Base-by-base conservation (phyloP, 2,113 vertebrate species). In the Anas platyrhynchos region DNA sequence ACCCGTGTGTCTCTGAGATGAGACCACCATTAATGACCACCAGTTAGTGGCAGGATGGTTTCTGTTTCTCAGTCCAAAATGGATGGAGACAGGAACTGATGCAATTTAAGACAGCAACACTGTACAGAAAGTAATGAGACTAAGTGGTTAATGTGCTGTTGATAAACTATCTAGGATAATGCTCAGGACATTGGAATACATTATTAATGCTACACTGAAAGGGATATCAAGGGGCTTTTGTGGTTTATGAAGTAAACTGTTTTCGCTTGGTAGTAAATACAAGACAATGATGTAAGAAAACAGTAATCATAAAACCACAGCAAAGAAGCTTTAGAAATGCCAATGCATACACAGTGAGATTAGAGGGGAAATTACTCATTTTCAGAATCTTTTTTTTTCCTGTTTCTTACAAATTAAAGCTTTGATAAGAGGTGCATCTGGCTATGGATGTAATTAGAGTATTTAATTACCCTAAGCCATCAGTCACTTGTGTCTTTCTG, bases 191-290 rank as follows among this genome's bases (percentile, higher is more conserved):
- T 83, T 46, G 55, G 50, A 72, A 93, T 97, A n/a, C 83, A 95
- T 97, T 97, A 94, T 96, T 97, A 89, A 97, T 97, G 92, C 36
- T 72, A 8, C 44, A 21, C 48, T 84, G 90, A 92, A 78, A 94
- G 72, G 89, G 54, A 91, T 96, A 95, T 52, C 79, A 73, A 94
- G 90, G 80, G 91, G 62, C 68, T 97, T 91, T 95, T 97, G 97
- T 94, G 97, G 95, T 95, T 95, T 96, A 79, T 92, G 96, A 94
- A 95, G 71, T 87, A 91, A 98, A 96, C 88, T 86, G 55, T 94
- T 98, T 98, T 94, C 84, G 86, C 91, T 93, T 92, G 55, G 61
- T 95, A 84, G 96, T 94, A 95, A 96, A 94, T 93, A 90, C 48
- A 93, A 86, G 94, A 92, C 21, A 32, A 93, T 91, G 96, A 88